Evolutionary conservation across 2,888 invertebrate species (phyloP), one percentile per base, ranked within the genome.

Genomic region (Aporophyla nigra): DNA sequence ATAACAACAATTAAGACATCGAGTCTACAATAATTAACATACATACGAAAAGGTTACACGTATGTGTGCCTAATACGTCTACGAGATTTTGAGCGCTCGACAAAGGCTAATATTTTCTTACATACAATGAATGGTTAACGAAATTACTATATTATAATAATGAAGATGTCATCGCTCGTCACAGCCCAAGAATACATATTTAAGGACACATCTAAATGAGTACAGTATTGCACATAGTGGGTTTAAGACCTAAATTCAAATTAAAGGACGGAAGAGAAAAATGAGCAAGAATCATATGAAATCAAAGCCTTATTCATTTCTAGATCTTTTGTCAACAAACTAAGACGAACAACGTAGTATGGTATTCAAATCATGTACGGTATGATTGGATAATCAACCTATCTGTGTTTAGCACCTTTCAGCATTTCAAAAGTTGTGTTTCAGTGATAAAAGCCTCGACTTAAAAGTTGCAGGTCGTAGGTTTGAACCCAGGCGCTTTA

Each of bases 231-330:
- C 75, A 67, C 70, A 77, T 75, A 81, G 73, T 83, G 83, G 81
- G 63, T 77, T 70, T 73, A 88, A 59, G 65, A 88, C 83, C 80
- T 88, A 84, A 73, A 83, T 85, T 83, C 78, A 92, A 94, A 93
- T 88, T 87, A 90, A 93, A 92, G 95, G 95, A 95, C 95, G 95
- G 95, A 93, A 91, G 78, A 83, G 83, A 93, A 88, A 95, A 93
- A 93, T 95, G 95, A 95, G 95, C 95, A 94, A 94, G 83, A 92
- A 90, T 86, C 70, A n/a, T 72, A 58, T 87, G 54, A 84, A 86
- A 80, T 76, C 46, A 84, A 68, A 69, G 51, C 16, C 46, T 76
- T 65, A 51, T 63, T 59, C 21, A 40, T 74, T 70, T 73, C 59
- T 66, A 58, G 53, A 56, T n/a, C 72, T 69, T 71, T 78, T 40